Percentiles rank a stretch among this genome's conserved stretches.
phyloP scores from a whole-genome alignment of 2,888 invertebrate species.

The Dicyrtomina minuta region DNA sequence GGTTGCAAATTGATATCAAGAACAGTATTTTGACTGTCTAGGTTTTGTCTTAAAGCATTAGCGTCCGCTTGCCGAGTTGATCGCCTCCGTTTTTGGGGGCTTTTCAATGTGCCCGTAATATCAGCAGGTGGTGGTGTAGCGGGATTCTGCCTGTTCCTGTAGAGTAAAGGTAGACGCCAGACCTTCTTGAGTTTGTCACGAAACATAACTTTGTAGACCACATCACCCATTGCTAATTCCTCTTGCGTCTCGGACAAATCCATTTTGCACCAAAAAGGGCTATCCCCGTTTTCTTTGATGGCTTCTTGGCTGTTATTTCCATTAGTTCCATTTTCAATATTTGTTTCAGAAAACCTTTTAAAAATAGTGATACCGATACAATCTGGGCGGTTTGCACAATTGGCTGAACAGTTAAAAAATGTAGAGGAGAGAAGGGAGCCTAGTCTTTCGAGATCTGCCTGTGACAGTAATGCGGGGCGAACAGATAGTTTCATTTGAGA shows the following conservation, averaged over 20 bases:
- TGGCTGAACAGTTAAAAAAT: not conserved
- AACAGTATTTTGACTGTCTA: no score
- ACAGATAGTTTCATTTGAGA: no score
- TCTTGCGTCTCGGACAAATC: not conserved
- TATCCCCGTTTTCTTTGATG: not conserved
- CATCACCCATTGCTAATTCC: not conserved
- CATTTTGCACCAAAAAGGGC: not conserved
- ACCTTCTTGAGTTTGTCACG: not conserved
- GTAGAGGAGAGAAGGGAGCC: no score
- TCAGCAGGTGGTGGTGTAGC: no score
- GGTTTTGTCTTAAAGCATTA: no score
- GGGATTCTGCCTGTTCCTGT: not conserved
- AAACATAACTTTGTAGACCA: conserved; percentile 4
- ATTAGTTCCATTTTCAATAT: no score
- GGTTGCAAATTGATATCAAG: no score
- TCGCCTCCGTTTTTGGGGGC: no score
- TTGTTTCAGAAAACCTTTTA: not conserved
- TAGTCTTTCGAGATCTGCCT: no score
- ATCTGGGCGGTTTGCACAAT: not conserved
- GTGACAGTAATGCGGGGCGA: no score
- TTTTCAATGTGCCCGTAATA: no score
- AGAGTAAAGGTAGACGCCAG: not conserved
- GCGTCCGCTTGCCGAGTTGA: no score
- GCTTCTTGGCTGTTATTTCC: not conserved
- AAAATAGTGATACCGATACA: not conserved